Conservation (phyloP, 2,113 vertebrate species). For the human (Homo sapiens) region GRCh38 chr6:126780501-126781000, state of each 20-base stretch:
- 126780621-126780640: constrained; percentile 27
- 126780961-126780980: not conserved
- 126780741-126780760: constrained; percentile 52
- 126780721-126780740: not conserved
- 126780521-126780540: not conserved
- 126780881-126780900: not conserved
- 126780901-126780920: not conserved
- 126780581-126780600: constrained; percentile 7
- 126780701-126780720: not conserved
- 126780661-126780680: constrained; percentile 14
- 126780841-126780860: constrained; percentile 42
- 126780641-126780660: not conserved
- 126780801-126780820: constrained; percentile 57
- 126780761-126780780: constrained; percentile 45
- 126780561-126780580: not conserved
- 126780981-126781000: not conserved
- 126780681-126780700: constrained; percentile 20
- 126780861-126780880: constrained; percentile 48
- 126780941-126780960: not conserved
- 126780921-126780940: not conserved
- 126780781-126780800: constrained; percentile 57
- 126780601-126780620: not conserved
- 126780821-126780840: constrained; percentile 68
- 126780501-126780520: not conserved
- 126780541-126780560: not conserved